Evolutionary conservation across 2,888 invertebrate genomes (phyloP), one percentile per base, ranked within the genome.

Genomic region (Caradrina clavipalpis): DNA sequence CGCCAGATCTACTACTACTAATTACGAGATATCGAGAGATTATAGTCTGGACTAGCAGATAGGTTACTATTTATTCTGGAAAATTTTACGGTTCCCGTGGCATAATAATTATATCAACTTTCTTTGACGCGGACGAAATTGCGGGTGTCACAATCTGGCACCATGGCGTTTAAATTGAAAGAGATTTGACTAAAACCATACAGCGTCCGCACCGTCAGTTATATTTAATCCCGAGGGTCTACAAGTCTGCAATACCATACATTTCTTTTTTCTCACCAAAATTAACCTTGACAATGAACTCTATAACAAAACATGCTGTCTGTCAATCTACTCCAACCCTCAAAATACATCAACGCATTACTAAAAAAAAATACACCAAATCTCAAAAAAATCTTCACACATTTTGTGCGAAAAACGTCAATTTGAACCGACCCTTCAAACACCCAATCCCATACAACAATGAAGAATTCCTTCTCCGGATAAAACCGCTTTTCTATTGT

Each of bases 401-500:
- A 47, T 39, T 71, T 5, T 17, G 1, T 8, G 19, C 1, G 13
- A 73, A 73, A 54, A 11, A 45, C 2, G 3, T 50, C 42, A 74
- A 55, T 54, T 17, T 8, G 6, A n/a, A 5, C 4, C 15, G 50
- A 47, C 50, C 65, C 45, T 74, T 17, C 11, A 22, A 19, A 50
- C 62, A 1, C 1, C n/a, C 3, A 8, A 1, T 49, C 0, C 13
- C 55, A 13, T 7, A 39, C 4, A 45, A 74, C 66, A 72, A 53
- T 15, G 39, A 54, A 72, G 21, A 72, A 39, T 0, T 8, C 35
- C 39, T 26, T 74, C 26, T 26, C 10, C n/a, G 56, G 22, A 35
- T 39, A 68, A 68, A 59, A 1, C 26, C 63, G 63, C 60, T 64
- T 22, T n/a, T 10, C 35, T 53, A 22, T 51, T 61, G 6, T 22